These are phyloP conservation scores for Chironomus tepperi DNA, from an alignment of 1,140 invertebrate species.

Conservation along the genomic window DNA sequence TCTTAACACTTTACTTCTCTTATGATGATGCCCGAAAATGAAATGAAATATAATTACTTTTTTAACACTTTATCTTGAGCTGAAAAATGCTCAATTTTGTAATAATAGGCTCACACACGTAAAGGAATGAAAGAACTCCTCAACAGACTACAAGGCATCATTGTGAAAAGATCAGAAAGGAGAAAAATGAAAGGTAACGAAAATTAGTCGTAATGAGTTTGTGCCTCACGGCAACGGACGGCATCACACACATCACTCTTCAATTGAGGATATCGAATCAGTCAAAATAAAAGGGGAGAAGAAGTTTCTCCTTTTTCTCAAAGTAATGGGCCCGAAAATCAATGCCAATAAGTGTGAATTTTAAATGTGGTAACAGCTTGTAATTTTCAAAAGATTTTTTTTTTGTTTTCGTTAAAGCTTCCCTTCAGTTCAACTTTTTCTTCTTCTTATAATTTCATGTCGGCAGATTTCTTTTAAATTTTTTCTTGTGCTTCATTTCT, in stretches of 20 bases:
- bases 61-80: conserved; percentile 20
- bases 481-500: not conserved
- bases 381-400: conserved; percentile 8
- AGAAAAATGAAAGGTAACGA: conserved; percentile 11
- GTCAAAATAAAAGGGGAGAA: not conserved
- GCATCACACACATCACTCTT: not conserved
- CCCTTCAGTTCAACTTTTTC: not conserved
- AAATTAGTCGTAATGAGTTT: conserved; percentile 23
- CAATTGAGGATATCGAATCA: conserved; percentile 12
- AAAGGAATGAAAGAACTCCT: not conserved
- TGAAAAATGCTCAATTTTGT: conserved; percentile 3
- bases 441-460: not conserved
- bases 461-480: not conserved
- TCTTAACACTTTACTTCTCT: not conserved
- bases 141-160: conserved; percentile 6
- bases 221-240: not conserved
- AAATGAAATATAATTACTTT: conserved; percentile 21
- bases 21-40: conserved; percentile 12
- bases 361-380: conserved; percentile 12
- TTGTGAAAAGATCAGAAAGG: not conserved
- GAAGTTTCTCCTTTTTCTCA: not conserved
- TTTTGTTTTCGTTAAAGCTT: not conserved
- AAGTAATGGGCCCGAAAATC: not conserved
- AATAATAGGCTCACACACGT: not conserved
- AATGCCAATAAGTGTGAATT: conserved; percentile 13